Base-by-base conservation (phyloP, 2,888 invertebrate genomes). In the Platycheirus albimanus region DNA sequence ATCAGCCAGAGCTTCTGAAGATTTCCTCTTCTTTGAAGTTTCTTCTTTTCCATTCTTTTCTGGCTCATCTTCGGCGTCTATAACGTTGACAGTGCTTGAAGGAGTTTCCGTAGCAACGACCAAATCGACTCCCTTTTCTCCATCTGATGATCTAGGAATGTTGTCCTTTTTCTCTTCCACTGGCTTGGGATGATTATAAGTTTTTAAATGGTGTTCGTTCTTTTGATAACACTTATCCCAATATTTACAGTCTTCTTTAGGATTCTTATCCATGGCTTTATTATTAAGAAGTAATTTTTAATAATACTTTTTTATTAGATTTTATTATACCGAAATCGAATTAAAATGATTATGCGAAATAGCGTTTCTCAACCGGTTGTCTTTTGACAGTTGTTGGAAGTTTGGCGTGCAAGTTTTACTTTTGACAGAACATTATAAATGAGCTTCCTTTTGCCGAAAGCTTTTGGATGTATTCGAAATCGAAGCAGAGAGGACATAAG, bases 201-300 rank as follows among this genome's bases (percentile, higher is more conserved):
- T 95, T 74, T 92, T 91, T 70, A 92, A 92, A 91, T 97, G 97
- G 0, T 92, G 91, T 0, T 94, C 92, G 91, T 96, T 97, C 88
- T 94, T 95, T 88, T 96, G 96, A 89, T 96, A 97, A 90, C 97
- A 97, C 86, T 94, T 93, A 4, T 88, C 89, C 63, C 96, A 96
- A 89, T 96, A 97, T 91, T 94, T 95, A 89, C 97, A 97, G 51
- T 93, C 90, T 45, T 90, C 91, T 89, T 95, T 92, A 0, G 89
- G 85, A 87, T 88, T 88, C 77, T 45, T 84, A 36, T 71, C 71
- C 81, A 81, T 81, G 41, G 19, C 17, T 17, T 10, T 5, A 15
- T 2, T n/a, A n/a, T n/a, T n/a, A n/a, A n/a, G n/a, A n/a, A n/a
- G 6, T 7, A 6, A 10, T 28, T 43, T 3, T 24, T 36, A 47